Conservation (phyloP, 2,113 vertebrate species). For the chimpanzee (Pan troglodytes) region NHGRI_mPanTro3-v2.1_pri NC_072417.2:79188501-79189000, state of each 20-base stretch:
- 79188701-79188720: not conserved
- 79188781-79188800: not conserved
- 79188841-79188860: not conserved
- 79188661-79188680: not conserved
- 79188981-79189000: not conserved
- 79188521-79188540: not conserved
- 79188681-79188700: not conserved
- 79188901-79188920: not conserved
- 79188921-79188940: not conserved
- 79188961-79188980: not conserved
- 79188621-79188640: not conserved
- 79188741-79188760: not conserved
- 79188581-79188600: not conserved
- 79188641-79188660: not conserved
- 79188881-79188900: not conserved
- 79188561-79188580: not conserved
- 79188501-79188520: too few relatives aligned
- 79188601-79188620: not conserved
- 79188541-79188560: not conserved
- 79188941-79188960: not conserved
- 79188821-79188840: not conserved
- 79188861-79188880: not conserved
- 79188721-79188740: not conserved
- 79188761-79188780: not conserved
- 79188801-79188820: not conserved